Conservation (phyloP, 1,140 invertebrate genomes). For the Drosophila navojoa region DNA sequence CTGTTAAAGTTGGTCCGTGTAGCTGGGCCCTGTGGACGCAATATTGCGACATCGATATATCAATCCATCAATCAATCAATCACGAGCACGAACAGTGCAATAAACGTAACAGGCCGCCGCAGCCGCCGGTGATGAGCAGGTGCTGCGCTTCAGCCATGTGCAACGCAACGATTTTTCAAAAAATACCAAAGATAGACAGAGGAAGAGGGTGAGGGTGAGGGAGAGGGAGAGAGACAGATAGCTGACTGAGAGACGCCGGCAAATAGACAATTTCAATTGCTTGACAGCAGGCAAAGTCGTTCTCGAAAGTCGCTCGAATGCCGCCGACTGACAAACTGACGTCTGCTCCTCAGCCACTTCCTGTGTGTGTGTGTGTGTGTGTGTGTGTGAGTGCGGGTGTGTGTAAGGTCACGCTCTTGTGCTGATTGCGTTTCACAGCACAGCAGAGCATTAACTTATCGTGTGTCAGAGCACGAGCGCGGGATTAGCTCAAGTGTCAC, state of each 20-base stretch:
- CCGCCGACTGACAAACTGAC: conserved; percentile 26
- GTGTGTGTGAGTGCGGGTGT: conserved; percentile 12
- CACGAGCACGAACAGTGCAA: conserved; percentile 50
- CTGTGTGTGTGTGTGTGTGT: neutral
- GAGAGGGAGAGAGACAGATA: neutral
- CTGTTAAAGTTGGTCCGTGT: conserved; percentile 39
- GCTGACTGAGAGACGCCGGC: neutral
- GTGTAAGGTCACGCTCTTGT: conserved; percentile 40
- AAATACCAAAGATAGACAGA: neutral
- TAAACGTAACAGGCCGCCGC: conserved; percentile 42
- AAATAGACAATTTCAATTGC: conserved; percentile 65
- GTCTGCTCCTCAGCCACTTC: conserved; percentile 5
- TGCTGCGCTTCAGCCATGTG: conserved; percentile 25
- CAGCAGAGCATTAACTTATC: conserved; percentile 71
- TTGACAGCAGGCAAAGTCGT: conserved; percentile 21
- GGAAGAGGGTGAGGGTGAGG: too few species aligned
- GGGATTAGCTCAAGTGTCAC: conserved; percentile 69
- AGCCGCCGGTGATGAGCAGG: conserved; percentile 34
- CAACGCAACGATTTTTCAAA: conserved; percentile 66
- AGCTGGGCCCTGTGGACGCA: conserved; percentile 26
- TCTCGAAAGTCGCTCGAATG: conserved; percentile 30
- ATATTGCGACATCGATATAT: conserved; percentile 66
- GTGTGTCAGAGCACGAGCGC: conserved; percentile 56
- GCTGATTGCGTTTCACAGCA: conserved; percentile 33
- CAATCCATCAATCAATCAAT: conserved; percentile 52